Conservation (phyloP, 2,113 vertebrate species). For the Apeltes quadracus region DNA sequence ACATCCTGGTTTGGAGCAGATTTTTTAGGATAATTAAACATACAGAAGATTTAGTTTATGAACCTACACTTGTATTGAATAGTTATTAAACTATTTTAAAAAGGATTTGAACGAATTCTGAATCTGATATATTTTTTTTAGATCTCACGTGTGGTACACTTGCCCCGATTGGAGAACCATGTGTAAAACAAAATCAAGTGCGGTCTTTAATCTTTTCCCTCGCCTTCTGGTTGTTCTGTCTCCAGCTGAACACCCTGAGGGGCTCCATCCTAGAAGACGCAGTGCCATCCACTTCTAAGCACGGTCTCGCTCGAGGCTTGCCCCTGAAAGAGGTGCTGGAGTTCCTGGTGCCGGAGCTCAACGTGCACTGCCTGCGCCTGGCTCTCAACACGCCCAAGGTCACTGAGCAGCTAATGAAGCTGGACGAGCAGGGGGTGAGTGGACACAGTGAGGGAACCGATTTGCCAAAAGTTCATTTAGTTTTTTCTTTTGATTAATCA, state of each 20-base stretch:
- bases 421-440: conserved; percentile 97
- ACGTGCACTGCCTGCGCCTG: conserved; percentile 92
- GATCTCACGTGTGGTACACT: too few relatives aligned
- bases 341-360: conserved; percentile 93
- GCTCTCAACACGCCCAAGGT: conserved; percentile 98
- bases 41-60: too few relatives aligned
- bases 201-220: neutral
- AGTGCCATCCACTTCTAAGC: conserved; percentile 95
- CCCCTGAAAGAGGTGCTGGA: conserved; percentile 98
- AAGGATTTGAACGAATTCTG: too few relatives aligned
- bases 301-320: conserved; percentile 91
- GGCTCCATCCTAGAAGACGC: conserved; percentile 95
- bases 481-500: neutral
- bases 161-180: too few relatives aligned
- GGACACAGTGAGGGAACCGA: conserved; percentile 10
- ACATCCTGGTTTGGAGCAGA: too few relatives aligned
- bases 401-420: conserved; percentile 98
- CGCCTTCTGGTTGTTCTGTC: neutral
- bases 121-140: too few relatives aligned
- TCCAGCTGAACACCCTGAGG: conserved; percentile 92
- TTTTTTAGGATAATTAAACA: too few relatives aligned
- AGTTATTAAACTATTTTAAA: too few relatives aligned
- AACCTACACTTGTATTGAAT: too few relatives aligned
- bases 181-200: neutral
- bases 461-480: neutral